Percentiles rank a stretch among this genome's conserved stretches.
phyloP scores from a whole-genome alignment of 2,797 vertebrate genomes.

The Acipenser ruthenus region DNA sequence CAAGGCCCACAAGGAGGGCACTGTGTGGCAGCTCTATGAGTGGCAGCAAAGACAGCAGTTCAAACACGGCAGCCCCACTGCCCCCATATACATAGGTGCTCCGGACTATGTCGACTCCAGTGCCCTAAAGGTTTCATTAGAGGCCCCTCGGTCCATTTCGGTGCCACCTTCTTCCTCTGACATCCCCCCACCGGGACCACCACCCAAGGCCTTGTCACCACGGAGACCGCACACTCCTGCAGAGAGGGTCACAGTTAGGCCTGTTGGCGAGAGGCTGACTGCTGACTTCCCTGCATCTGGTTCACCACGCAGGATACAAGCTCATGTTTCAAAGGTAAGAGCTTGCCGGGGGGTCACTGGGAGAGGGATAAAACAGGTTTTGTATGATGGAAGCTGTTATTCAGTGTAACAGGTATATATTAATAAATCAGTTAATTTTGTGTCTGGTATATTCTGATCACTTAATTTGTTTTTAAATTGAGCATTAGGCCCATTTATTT shows the following conservation, averaged over 20 bases:
- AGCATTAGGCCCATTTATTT: no score
- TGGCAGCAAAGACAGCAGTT: slow-evolving; percentile 98
- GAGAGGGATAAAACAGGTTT: neutral
- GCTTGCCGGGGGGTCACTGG: neutral
- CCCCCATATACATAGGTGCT: slow-evolving; percentile 65
- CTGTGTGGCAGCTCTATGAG: slow-evolving; percentile 95
- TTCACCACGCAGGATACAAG: slow-evolving; percentile 72
- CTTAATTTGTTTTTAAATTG: no score
- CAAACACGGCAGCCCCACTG: slow-evolving; percentile 89
- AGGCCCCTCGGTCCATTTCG: slow-evolving; percentile 88
- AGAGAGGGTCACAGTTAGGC: slow-evolving; percentile 82
- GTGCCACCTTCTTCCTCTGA: slow-evolving; percentile 90
- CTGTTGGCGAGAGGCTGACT: slow-evolving; percentile 62
- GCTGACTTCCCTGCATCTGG: slow-evolving; percentile 65
- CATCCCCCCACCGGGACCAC: slow-evolving; percentile 67
- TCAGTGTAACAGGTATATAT: no score
- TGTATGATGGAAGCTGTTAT: no score
- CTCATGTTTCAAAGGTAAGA: slow-evolving; percentile 72
- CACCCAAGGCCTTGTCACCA: slow-evolving; percentile 67
- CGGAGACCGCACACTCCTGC: slow-evolving; percentile 88
- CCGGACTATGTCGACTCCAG: slow-evolving; percentile 73
- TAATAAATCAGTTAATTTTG: no score
- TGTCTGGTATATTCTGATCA: no score
- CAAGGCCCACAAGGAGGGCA: slow-evolving; percentile 83
- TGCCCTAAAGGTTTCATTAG: slow-evolving; percentile 78